Conservation (phyloP, 2,797 vertebrate genomes). For the Dallia pectoralis region DNA sequence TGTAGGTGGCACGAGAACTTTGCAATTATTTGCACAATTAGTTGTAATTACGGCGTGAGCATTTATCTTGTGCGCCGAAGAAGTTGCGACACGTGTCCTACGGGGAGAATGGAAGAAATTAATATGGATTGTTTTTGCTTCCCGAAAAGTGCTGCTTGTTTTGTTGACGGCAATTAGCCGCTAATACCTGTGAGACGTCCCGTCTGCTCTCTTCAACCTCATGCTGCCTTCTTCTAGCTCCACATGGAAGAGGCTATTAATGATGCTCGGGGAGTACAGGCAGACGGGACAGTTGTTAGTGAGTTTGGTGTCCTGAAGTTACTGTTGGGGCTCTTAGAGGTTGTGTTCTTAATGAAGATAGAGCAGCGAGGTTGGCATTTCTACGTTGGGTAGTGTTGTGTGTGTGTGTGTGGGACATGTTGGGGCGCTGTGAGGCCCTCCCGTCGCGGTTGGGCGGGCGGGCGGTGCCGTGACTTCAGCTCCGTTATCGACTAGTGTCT, state of each 20-base stretch:
- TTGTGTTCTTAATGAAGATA: background rate
- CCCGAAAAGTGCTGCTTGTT: conserved; percentile 72
- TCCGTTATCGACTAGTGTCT: too few species aligned
- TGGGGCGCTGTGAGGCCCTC: too few species aligned
- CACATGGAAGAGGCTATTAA: conserved; percentile 67
- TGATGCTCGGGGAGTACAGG: conserved; percentile 60
- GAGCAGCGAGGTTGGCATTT: background rate
- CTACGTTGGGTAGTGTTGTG: background rate
- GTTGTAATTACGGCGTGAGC: conserved; percentile 76
- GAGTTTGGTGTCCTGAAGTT: conserved; percentile 5
- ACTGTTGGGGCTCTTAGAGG: background rate
- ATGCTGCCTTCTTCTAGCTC: conserved; percentile 41
- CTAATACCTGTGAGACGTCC: conserved; percentile 71
- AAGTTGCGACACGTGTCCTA: background rate
- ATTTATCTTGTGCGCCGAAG: conserved; percentile 69
- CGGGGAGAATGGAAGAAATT: conserved; percentile 62
- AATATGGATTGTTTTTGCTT: conserved; percentile 74
- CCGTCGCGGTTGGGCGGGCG: too few species aligned
- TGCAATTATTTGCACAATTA: conserved; percentile 75
- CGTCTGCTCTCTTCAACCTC: conserved; percentile 51
- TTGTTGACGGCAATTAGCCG: conserved; percentile 74
- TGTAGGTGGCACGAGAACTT: conserved; percentile 67
- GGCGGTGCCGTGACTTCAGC: too few species aligned
- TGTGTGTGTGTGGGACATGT: background rate
- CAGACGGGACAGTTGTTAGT: background rate